phyloP scores from a whole-genome alignment of 2,888 invertebrate species.

The Busseola fusca region DNA sequence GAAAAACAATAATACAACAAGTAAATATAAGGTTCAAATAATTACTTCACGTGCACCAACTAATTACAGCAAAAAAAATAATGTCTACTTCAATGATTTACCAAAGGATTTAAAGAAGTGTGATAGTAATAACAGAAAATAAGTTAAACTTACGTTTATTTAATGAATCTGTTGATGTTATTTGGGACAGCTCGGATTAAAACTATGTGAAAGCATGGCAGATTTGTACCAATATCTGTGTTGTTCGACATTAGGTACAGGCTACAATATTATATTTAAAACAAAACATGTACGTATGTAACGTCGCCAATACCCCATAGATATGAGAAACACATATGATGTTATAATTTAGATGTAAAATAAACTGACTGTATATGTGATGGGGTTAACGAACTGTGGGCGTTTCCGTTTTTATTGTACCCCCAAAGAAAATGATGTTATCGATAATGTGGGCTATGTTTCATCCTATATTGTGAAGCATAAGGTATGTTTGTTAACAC shows the following conservation, averaged over 20 bases:
- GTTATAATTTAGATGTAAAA: not conserved
- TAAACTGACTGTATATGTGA: not conserved
- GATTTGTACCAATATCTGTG: constrained; percentile 13
- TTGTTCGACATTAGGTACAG: constrained; percentile 21
- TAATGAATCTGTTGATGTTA: not conserved
- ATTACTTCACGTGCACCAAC: not conserved
- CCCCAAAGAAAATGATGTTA: constrained; percentile 5
- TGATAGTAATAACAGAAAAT: not conserved
- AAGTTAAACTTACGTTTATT: no score
- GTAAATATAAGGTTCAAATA: not conserved
- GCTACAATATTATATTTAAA: constrained; percentile 10
- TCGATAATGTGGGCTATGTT: constrained; percentile 15
- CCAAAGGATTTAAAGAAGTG: not conserved
- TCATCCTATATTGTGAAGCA: constrained; percentile 15
- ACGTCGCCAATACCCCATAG: not conserved
- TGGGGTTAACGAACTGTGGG: constrained; percentile 16
- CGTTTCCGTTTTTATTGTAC: constrained; percentile 9
- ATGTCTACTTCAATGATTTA: not conserved
- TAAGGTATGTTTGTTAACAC: constrained; percentile 26
- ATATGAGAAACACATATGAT: not conserved
- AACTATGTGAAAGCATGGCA: constrained; percentile 44
- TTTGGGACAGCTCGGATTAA: constrained; percentile 18
- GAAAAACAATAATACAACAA: not conserved
- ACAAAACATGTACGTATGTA: not conserved
- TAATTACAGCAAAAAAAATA: not conserved